Evolutionary conservation across 2,888 invertebrate genomes (phyloP).

Genomic region (Thymelicus sylvestris): DNA sequence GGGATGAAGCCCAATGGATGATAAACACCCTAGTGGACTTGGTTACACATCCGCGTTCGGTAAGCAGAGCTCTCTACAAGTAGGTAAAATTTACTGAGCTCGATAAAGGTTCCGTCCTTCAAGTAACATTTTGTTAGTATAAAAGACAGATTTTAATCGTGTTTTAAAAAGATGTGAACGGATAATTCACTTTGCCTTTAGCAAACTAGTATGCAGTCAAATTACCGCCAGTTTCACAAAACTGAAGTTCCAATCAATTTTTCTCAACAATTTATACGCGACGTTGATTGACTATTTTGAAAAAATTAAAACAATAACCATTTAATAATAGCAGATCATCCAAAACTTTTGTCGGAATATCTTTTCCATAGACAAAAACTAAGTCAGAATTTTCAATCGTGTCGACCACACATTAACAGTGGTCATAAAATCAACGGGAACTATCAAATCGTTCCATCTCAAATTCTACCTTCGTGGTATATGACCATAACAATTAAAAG

Average conservation of each 20-base stretch:
- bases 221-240: background rate
- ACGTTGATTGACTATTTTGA: background rate
- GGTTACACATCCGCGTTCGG: too few species aligned
- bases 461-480: constrained; percentile 63
- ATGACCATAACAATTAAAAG: constrained; percentile 65
- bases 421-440: constrained; percentile 74
- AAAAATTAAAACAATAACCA: constrained; percentile 12
- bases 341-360: constrained; percentile 35
- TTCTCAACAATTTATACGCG: background rate
- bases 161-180: too few species aligned
- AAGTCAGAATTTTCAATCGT: constrained; percentile 58
- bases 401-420: constrained; percentile 72
- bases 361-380: constrained; percentile 42
- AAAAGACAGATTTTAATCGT: too few species aligned
- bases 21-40: too few species aligned
- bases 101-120: too few species aligned
- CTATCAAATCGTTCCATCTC: constrained; percentile 53
- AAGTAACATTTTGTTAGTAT: too few species aligned
- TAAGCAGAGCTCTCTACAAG: too few species aligned
- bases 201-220: background rate
- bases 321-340: constrained; percentile 21
- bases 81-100: too few species aligned
- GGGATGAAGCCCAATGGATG: too few species aligned
- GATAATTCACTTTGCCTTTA: too few species aligned
- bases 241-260: background rate